These are phyloP conservation scores for Clarias pachynema DNA, from an alignment of 2,797 vertebrate species.

Conservation along the genomic window DNA sequence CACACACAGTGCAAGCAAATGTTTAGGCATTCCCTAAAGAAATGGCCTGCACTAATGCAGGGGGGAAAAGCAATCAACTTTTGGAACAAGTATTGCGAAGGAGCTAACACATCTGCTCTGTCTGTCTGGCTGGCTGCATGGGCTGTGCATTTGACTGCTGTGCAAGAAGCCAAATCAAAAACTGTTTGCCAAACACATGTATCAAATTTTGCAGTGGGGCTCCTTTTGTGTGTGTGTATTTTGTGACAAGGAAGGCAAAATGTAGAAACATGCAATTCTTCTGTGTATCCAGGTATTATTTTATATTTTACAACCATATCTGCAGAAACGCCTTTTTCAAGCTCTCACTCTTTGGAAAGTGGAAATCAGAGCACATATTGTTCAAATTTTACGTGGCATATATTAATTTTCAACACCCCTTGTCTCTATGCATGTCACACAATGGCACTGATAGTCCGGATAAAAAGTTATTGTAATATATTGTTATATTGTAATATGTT, in stretches of 20 bases:
- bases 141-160: background rate
- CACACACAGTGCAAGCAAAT: slow-evolving; percentile 61
- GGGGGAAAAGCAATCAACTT: background rate
- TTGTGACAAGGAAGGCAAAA: background rate
- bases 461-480: no score
- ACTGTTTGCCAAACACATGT: slow-evolving; percentile 26
- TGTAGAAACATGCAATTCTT: background rate
- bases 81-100: background rate
- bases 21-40: slow-evolving; percentile 43
- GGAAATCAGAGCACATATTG: background rate
- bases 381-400: background rate
- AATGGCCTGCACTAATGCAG: background rate
- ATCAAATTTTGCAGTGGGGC: slow-evolving; percentile 10
- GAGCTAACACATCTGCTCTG: slow-evolving; percentile 19
- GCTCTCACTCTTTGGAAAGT: background rate
- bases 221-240: background rate
- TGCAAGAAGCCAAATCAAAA: slow-evolving; percentile 2
- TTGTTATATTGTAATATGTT: no score
- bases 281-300: background rate
- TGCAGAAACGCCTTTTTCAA: slow-evolving; percentile 2
- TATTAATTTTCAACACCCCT: background rate
- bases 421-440: background rate
- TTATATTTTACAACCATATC: background rate
- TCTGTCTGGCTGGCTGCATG: background rate
- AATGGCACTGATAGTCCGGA: background rate